A percentile compares a stretch with the other conserved stretches of the same genome.
Conservation (phyloP, 2,797 vertebrate genomes). For the Silurus lanzhouensis region DNA sequence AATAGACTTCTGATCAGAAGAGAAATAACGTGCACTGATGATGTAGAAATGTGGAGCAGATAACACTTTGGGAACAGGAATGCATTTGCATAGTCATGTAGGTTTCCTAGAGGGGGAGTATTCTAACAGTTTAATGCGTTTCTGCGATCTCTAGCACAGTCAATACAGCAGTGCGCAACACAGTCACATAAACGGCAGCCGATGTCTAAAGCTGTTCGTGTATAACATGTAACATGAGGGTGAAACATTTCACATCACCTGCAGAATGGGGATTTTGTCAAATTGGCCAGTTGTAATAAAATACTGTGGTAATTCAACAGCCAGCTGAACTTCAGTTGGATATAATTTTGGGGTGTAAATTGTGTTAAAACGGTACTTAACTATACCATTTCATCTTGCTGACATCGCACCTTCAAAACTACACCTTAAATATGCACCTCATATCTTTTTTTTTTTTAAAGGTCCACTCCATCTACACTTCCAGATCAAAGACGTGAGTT, state of each 20-base stretch:
- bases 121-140: background rate
- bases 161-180: background rate
- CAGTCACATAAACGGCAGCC: background rate
- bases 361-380: background rate
- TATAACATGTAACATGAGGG: background rate
- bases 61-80: background rate
- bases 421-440: background rate
- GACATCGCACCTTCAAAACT: background rate
- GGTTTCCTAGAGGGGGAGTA: background rate
- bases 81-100: constrained; percentile 6
- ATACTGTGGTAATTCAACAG: background rate
- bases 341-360: no score
- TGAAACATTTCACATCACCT: background rate
- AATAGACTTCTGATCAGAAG: background rate
- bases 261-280: background rate
- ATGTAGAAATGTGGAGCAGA: background rate
- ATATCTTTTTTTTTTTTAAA: background rate
- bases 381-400: background rate
- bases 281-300: background rate
- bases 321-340: background rate
- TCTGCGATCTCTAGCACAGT: background rate
- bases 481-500: background rate
- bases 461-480: background rate
- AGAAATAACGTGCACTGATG: background rate
- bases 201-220: background rate